Conservation (phyloP, 2,888 invertebrate species). For the Brachyptera putata region DNA sequence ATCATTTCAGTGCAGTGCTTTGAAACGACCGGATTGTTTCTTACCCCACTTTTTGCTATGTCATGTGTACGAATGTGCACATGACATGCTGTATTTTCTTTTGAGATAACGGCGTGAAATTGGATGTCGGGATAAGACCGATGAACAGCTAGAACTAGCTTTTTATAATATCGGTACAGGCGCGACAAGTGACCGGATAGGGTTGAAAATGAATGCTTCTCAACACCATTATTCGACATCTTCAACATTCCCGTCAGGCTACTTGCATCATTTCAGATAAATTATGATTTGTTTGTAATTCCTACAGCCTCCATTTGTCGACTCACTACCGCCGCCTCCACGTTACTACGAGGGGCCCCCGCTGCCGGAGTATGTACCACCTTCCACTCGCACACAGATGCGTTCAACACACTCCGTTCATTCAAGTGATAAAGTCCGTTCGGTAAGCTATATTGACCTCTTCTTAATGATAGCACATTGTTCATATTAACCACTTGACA, state of each 20-base stretch:
- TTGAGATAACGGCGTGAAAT: too few species aligned
- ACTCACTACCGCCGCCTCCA: constrained; percentile 40
- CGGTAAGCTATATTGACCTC: background rate
- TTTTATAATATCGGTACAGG: too few species aligned
- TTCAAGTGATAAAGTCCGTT: background rate
- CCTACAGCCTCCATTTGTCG: constrained; percentile 31
- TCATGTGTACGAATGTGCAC: too few species aligned
- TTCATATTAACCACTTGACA: background rate
- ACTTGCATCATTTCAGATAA: background rate
- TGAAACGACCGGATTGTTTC: too few species aligned
- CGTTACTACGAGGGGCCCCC: constrained; percentile 77
- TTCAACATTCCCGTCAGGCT: background rate
- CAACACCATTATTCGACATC: background rate
- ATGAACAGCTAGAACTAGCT: too few species aligned
- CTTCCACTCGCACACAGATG: background rate
- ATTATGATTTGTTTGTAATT: too few species aligned
- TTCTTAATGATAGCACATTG: background rate
- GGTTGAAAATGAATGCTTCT: background rate
- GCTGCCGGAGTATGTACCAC: constrained; percentile 66
- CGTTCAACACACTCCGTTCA: background rate
- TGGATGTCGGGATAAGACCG: too few species aligned
- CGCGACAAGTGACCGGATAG: background rate
- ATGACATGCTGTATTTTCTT: too few species aligned
- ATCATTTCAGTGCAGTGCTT: too few species aligned
- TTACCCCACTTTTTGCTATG: too few species aligned